A percentile compares a stretch with the other conserved stretches of the same genome.
Conservation (phyloP, 1,140 invertebrate species). For the Drosophila grimshawi region DNA sequence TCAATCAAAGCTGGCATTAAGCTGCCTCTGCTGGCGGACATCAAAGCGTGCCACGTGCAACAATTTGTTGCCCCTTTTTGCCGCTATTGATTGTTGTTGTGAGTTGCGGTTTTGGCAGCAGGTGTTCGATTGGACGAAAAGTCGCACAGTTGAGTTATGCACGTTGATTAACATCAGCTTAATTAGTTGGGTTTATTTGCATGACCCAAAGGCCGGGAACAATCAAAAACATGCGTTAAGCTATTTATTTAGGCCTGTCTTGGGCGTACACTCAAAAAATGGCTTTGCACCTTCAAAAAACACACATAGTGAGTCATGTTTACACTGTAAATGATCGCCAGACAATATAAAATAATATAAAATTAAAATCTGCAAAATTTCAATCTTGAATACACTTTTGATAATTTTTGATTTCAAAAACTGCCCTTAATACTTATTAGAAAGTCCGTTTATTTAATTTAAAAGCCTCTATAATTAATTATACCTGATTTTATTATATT, state of each 20-base stretch:
- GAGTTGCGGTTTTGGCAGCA: constrained; percentile 30
- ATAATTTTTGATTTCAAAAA: too few species aligned
- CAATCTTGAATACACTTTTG: too few species aligned
- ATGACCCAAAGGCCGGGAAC: constrained; percentile 47
- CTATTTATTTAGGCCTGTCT: constrained; percentile 68
- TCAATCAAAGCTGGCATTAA: constrained; percentile 2
- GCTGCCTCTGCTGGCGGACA: constrained; percentile 34
- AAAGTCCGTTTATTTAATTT: too few species aligned
- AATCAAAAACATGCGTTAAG: constrained; percentile 72
- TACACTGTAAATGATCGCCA: too few species aligned
- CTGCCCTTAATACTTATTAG: too few species aligned
- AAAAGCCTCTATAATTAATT: too few species aligned
- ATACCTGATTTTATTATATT: too few species aligned
- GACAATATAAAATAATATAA: too few species aligned
- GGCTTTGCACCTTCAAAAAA: constrained; percentile 7
- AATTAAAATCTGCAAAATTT: too few species aligned
- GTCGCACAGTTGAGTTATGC: constrained; percentile 35
- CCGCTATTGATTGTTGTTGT: constrained; percentile 14
- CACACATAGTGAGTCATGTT: neutral
- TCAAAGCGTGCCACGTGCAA: constrained; percentile 42
- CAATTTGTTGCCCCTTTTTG: constrained; percentile 19
- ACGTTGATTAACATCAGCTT: constrained; percentile 71
- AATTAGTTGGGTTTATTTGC: constrained; percentile 75
- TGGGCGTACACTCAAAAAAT: constrained; percentile 9
- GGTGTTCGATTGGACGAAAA: constrained; percentile 52